Evolutionary conservation across 1,140 invertebrate genomes (phyloP), one percentile per base, ranked within the genome.

Genomic region (Potamilus streckersoni): DNA sequence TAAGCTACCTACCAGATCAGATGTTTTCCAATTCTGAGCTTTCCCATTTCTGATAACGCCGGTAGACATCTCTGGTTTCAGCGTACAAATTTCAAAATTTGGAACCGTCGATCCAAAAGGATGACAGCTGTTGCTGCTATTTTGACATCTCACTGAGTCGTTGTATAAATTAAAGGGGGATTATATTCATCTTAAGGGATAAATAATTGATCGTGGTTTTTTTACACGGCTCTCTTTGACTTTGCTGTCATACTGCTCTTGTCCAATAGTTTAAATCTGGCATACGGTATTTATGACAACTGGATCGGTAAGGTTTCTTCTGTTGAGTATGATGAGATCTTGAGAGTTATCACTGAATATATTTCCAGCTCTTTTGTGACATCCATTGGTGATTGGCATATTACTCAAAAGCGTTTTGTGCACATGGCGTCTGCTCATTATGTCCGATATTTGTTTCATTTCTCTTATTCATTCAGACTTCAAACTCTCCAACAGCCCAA

Each of bases 401-500:
- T 69, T 57, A 2, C 17, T 2, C 1, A 69, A 69, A 69, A 12
- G 49, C 59, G 2, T 1, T 27, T 16, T 69, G 49, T 12, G 23
- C 23, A 15, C 55, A 8, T 59, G 27, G 56, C 59, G 68, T 69
- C 59, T 69, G 68, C 23, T 59, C 68, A 59, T 69, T 49, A 38
- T 69, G 68, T 19, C 59, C 23, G n/a, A 17, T 4, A 12, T 27
- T 58, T 20, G 14, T 57, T 60, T 69, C 55, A 12, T 17, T 23
- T 19, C 17, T 23, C 14, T 23, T 11, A 2, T 17, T 58, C 2
- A 11, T 69, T 15, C n/a, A 38, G 2, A 8, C 60, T 71, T 76
- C 68, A 60, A 65, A 76, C 8, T 68, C 23, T 14, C 71, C 19
- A 27, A 82, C 13, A 14, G 80, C 8, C 31, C 62, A 3, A 3